These are phyloP conservation scores for Scarus forsteni DNA, from an alignment of 2,797 vertebrate genomes.

Conservation along the genomic window DNA sequence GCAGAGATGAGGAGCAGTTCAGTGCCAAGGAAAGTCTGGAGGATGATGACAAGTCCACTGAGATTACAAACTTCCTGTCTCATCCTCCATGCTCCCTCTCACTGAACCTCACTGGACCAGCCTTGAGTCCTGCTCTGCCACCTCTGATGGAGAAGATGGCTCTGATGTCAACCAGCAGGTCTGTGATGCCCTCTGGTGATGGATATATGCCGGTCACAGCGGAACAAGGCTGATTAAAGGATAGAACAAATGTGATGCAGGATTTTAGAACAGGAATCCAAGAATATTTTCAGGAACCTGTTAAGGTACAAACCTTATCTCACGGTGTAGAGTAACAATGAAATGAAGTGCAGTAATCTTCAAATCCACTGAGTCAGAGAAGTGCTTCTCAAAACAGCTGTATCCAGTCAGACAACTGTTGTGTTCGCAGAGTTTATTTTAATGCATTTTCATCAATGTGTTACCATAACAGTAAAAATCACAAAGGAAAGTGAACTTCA, in stretches of 20 bases:
- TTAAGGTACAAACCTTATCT: too few species aligned
- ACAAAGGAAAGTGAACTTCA: too few species aligned
- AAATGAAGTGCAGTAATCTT: too few species aligned
- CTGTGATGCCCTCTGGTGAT: constrained; percentile 63
- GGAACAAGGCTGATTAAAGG: constrained; percentile 15
- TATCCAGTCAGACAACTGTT: too few species aligned
- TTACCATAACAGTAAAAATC: too few species aligned
- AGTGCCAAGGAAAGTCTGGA: constrained; percentile 64
- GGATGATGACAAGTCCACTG: background rate
- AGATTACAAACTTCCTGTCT: constrained; percentile 33
- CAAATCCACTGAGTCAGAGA: too few species aligned
- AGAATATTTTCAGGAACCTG: too few species aligned
- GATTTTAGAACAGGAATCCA: too few species aligned
- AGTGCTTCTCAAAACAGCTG: too few species aligned
- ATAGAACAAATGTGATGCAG: background rate
- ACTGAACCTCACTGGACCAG: constrained; percentile 1
- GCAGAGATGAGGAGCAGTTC: constrained; percentile 45
- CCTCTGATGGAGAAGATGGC: background rate
- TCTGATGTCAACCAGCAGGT: constrained; percentile 4
- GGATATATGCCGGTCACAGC: constrained; percentile 72
- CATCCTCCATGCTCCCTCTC: constrained; percentile 12
- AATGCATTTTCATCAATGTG: too few species aligned
- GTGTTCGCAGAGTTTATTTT: too few species aligned
- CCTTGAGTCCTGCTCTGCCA: background rate
- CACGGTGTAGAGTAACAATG: too few species aligned